A percentile compares a stretch with the other conserved stretches of the same genome.
Evolutionary conservation across 1,140 invertebrate genomes (phyloP).

Genomic region (Atta colombica): DNA sequence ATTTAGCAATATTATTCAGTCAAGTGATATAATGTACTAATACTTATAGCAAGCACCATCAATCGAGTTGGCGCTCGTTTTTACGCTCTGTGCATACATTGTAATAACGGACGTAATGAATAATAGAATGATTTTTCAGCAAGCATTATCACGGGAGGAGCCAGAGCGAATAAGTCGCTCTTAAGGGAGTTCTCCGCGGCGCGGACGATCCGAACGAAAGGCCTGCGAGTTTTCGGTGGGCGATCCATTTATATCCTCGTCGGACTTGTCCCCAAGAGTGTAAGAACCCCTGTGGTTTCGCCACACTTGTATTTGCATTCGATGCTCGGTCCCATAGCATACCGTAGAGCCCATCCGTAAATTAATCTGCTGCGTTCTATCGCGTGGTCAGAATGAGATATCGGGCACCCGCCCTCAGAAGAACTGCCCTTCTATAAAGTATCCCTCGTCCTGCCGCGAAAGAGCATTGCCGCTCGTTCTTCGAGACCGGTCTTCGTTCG

Average conservation of each 20-base stretch:
- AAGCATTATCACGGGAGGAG: slow-evolving; percentile 64
- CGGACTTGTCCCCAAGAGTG: slow-evolving; percentile 73
- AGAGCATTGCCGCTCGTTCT: slow-evolving; percentile 66
- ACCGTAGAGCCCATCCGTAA: slow-evolving; percentile 69
- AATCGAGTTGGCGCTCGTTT: slow-evolving; percentile 1
- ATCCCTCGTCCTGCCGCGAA: slow-evolving; percentile 68
- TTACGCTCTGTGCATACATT: not conserved
- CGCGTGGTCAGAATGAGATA: slow-evolving; percentile 74
- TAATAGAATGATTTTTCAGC: slow-evolving; percentile 75
- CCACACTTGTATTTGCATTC: slow-evolving; percentile 77
- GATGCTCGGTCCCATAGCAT: slow-evolving; percentile 51
- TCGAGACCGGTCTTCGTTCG: slow-evolving; percentile 58
- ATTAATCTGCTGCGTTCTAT: slow-evolving; percentile 72
- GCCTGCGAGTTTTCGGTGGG: slow-evolving; percentile 63
- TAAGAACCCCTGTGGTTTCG: slow-evolving; percentile 75
- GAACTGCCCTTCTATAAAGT: slow-evolving; percentile 72
- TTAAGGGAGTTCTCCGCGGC: slow-evolving; percentile 44
- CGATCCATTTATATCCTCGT: slow-evolving; percentile 75
- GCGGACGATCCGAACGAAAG: slow-evolving; percentile 9
- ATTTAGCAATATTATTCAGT: slow-evolving; percentile 1
- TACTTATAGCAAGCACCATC: not conserved
- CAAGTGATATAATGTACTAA: not conserved
- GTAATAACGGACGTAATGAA: slow-evolving; percentile 64
- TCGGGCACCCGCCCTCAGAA: slow-evolving; percentile 66
- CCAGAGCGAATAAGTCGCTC: slow-evolving; percentile 50